Percentiles rank a stretch among this genome's conserved stretches.
These are phyloP conservation scores for Denticeps clupeoides DNA, from an alignment of 2,797 vertebrate genomes.

Conservation along the genomic window DNA sequence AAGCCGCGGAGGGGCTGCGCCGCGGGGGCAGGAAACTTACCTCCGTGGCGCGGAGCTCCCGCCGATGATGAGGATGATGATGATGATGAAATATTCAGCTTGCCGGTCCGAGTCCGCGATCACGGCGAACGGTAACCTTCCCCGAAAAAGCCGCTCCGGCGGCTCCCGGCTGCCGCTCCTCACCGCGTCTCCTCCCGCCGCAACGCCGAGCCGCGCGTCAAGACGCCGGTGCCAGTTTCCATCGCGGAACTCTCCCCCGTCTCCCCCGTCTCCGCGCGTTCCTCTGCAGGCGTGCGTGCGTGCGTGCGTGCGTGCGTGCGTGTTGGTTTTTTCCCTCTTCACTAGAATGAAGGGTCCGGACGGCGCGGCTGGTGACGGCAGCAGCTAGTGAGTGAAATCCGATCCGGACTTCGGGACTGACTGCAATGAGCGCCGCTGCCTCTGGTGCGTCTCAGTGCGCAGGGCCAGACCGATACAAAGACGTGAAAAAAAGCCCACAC, in stretches of 20 bases:
- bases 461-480: conserved; percentile 21
- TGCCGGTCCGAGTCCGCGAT: conserved; percentile 16
- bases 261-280: conserved; percentile 14
- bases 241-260: conserved; percentile 49
- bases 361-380: conserved; percentile 32
- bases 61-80: no score
- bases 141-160: no score
- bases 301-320: no score
- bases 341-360: no score
- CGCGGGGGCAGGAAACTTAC: not conserved
- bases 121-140: no score
- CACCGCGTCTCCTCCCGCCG: conserved; percentile 14
- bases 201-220: conserved; percentile 34
- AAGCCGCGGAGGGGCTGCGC: no score
- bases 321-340: no score
- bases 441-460: conserved; percentile 18
- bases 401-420: conserved; percentile 32
- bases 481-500: conserved; percentile 33
- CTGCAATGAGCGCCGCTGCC: conserved; percentile 38
- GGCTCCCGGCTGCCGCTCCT: conserved; percentile 8
- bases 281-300: conserved; percentile 4
- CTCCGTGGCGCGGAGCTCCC: not conserved
- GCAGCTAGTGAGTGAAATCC: conserved; percentile 40
- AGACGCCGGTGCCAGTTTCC: conserved; percentile 58
- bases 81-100: conserved; percentile 10